phyloP scores from a whole-genome alignment of 2,888 invertebrate genomes.

The Chymomyza procnemis region DNA sequence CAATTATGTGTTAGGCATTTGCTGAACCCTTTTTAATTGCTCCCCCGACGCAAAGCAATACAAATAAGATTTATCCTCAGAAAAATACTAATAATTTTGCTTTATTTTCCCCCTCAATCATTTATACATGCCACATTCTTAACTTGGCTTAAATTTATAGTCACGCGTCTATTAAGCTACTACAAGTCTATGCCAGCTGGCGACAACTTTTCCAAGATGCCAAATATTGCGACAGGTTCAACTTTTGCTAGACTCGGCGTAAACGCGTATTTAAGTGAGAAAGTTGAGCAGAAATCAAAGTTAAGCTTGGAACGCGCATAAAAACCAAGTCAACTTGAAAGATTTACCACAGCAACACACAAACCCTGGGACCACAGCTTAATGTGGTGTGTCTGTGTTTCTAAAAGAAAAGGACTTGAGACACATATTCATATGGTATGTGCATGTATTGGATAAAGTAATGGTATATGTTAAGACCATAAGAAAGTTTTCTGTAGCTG shows the following conservation, averaged over 20 bases:
- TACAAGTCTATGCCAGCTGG: not conserved
- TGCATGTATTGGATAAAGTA: not conserved
- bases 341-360: not conserved
- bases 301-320: constrained; percentile 39
- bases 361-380: constrained; percentile 11
- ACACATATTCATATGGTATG: constrained; percentile 3
- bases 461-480: not conserved
- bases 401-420: not conserved
- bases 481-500: not conserved
- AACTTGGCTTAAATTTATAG: not conserved
- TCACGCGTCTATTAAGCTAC: not conserved
- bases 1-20: too few relatives aligned
- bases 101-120: too few relatives aligned
- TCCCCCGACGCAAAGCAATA: too few relatives aligned
- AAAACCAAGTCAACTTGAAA: not conserved
- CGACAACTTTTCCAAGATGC: not conserved
- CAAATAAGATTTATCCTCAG: too few relatives aligned
- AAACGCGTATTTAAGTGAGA: constrained; percentile 62
- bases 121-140: not conserved
- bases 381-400: not conserved
- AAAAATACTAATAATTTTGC: too few relatives aligned
- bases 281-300: constrained; percentile 56
- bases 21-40: too few relatives aligned
- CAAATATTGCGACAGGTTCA: constrained; percentile 11
- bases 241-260: constrained; percentile 29